These are phyloP conservation scores for Brachionus asplanchnoidis DNA, from an alignment of 1,140 invertebrate species.

Conservation along the genomic window DNA sequence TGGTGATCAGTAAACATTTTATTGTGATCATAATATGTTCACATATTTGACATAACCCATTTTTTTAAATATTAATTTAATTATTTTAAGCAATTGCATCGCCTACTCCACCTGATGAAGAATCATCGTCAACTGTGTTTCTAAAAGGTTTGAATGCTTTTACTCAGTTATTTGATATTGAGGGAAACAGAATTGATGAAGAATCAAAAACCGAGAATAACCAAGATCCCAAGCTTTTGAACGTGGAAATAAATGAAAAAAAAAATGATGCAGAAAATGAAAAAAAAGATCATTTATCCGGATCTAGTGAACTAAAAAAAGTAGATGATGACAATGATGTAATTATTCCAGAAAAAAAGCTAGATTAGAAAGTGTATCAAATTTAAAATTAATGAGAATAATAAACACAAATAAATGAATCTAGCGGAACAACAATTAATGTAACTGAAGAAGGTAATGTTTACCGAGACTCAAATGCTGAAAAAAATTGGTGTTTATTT, in stretches of 20 bases:
- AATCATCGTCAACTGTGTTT: conserved; percentile 10
- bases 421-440: background rate
- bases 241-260: background rate
- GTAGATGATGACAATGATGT: conserved; percentile 29
- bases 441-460: background rate
- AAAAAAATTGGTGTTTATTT: background rate
- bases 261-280: background rate
- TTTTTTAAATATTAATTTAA: background rate
- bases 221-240: background rate
- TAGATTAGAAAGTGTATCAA: background rate
- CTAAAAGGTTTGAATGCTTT: conserved; percentile 30
- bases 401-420: background rate
- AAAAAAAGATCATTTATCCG: background rate
- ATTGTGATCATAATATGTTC: too few relatives aligned
- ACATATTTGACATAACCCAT: too few relatives aligned
- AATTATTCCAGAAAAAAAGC: background rate
- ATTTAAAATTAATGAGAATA: background rate
- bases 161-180: conserved; percentile 23
- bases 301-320: background rate
- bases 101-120: conserved; percentile 4
- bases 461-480: background rate
- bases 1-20: too few relatives aligned
- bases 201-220: background rate
- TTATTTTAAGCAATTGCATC: background rate
- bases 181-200: background rate